These are phyloP conservation scores for Argentina silus DNA, from an alignment of 2,797 vertebrate species.

Conservation along the genomic window DNA sequence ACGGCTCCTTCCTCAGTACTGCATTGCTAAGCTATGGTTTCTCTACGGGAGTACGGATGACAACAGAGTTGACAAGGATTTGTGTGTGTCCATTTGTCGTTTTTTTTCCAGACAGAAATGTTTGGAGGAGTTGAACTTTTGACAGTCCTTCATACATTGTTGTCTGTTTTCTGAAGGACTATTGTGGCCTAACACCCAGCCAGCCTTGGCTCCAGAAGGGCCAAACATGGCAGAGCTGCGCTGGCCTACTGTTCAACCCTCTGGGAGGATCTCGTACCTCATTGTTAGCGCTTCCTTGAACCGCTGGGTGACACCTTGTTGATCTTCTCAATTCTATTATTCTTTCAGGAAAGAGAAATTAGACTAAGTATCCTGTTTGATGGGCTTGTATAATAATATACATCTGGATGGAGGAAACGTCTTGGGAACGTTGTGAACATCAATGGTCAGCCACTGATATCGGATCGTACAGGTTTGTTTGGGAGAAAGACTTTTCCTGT, in stretches of 20 bases:
- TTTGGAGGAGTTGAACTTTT: too few relatives aligned
- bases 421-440: conserved; percentile 37
- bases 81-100: too few relatives aligned
- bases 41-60: too few relatives aligned
- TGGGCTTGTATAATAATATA: conserved; percentile 58
- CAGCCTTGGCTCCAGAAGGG: conserved; percentile 40
- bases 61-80: too few relatives aligned
- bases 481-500: conserved; percentile 41
- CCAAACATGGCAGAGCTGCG: conserved; percentile 38
- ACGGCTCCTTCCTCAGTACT: too few relatives aligned
- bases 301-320: conserved; percentile 71
- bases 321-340: conserved; percentile 64
- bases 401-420: conserved; percentile 54
- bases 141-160: too few relatives aligned
- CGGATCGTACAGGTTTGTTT: conserved; percentile 56
- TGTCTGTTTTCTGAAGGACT: too few relatives aligned
- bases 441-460: conserved; percentile 9
- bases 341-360: conserved; percentile 63
- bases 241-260: conserved; percentile 34
- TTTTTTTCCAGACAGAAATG: too few relatives aligned
- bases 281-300: conserved; percentile 72
- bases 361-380: conserved; percentile 60
- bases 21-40: too few relatives aligned
- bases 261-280: conserved; percentile 64
- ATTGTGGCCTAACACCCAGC: not conserved